Conservation (phyloP, 2,888 invertebrate species). For the Trachelus iudaicus region DNA sequence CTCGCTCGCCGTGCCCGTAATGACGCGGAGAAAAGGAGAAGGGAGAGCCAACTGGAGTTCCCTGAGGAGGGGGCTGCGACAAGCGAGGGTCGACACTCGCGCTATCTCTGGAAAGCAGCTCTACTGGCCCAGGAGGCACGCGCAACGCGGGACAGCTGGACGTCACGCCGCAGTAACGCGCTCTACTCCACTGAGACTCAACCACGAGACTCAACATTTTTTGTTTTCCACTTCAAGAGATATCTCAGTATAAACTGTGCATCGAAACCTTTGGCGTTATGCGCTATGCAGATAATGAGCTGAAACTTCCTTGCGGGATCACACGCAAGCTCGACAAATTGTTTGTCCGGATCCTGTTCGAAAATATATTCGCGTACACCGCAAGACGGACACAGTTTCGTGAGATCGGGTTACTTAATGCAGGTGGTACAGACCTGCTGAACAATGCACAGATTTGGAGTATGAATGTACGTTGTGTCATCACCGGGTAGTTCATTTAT, state of each 20-base stretch:
- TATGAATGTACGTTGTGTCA: not conserved
- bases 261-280: conserved; percentile 8
- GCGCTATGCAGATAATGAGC: not conserved
- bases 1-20: no score
- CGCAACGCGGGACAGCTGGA: no score
- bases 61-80: no score
- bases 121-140: no score
- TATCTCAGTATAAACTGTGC: not conserved
- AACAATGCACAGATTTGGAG: not conserved
- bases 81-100: no score
- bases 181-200: no score
- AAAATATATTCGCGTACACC: not conserved
- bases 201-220: no score
- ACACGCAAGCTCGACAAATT: not conserved
- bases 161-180: no score
- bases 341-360: not conserved
- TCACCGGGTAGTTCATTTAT: not conserved
- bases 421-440: not conserved
- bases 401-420: not conserved
- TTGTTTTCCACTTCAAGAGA: not conserved
- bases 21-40: no score
- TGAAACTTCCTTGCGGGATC: not conserved
- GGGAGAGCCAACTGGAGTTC: no score
- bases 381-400: not conserved
- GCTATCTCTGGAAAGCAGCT: no score